Evolutionary conservation across 2,113 vertebrate species (phyloP).

Genomic region (Diglossa brunneiventris): DNA sequence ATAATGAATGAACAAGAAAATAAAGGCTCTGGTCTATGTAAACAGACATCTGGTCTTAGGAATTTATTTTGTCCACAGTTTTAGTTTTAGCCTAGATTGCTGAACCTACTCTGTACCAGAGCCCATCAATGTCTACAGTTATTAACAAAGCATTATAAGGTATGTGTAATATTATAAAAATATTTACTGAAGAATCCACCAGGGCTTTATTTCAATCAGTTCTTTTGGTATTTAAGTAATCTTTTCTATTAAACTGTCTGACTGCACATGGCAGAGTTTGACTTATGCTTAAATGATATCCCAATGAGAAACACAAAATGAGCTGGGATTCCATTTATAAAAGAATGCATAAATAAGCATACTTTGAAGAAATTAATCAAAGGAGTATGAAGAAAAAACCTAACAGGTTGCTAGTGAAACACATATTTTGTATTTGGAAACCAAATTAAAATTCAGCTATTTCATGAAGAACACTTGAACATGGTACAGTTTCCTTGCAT

Average conservation of each 20-base stretch:
- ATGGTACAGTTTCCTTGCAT: not conserved
- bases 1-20: not conserved
- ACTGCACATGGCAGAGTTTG: not conserved
- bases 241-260: not conserved
- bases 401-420: not conserved
- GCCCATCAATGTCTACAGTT: not conserved
- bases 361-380: not conserved
- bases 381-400: not conserved
- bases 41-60: not conserved
- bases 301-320: conserved; percentile 26
- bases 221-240: conserved; percentile 11
- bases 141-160: not conserved
- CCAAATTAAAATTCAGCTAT: not conserved
- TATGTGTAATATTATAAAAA: not conserved
- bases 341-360: conserved; percentile 14
- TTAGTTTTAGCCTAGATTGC: not conserved
- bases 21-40: not conserved
- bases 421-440: not conserved
- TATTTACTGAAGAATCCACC: not conserved
- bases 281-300: conserved; percentile 15
- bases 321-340: not conserved
- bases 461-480: not conserved
- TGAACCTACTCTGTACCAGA: not conserved
- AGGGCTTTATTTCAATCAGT: not conserved
- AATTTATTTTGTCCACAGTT: not conserved